Percentiles rank a stretch among this genome's conserved stretches.
Evolutionary conservation across 2,888 invertebrate species (phyloP).

Genomic region (Phyto melanocephala): DNA sequence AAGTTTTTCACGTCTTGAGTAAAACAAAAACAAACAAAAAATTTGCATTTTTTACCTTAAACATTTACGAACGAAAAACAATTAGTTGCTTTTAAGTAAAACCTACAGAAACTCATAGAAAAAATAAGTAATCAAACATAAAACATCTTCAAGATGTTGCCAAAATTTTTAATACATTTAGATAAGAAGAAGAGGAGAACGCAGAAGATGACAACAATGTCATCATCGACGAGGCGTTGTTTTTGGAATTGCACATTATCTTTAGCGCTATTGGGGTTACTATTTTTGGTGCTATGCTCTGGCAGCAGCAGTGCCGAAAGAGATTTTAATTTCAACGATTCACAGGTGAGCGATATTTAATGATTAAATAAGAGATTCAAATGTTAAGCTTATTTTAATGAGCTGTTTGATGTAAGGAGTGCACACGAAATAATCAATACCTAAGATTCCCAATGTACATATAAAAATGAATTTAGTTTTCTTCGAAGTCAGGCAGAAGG

Average conservation of each 20-base stretch:
- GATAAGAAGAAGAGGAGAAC: conserved; percentile 24
- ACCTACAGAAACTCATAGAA: neutral
- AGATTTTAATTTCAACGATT: conserved; percentile 78
- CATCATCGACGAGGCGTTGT: conserved; percentile 15
- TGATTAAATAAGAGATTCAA: too few species aligned
- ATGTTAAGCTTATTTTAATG: too few species aligned
- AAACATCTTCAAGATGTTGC: conserved; percentile 60
- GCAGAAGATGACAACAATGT: neutral
- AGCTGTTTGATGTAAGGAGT: too few species aligned
- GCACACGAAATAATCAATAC: too few species aligned
- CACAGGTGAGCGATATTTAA: conserved; percentile 72
- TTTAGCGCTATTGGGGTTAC: conserved; percentile 50
- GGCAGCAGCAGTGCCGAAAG: conserved; percentile 70
- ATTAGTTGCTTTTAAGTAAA: conserved; percentile 36
- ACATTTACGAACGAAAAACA: conserved; percentile 40
- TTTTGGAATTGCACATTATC: conserved; percentile 47
- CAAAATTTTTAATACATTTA: conserved; percentile 54
- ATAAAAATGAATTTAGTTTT: too few species aligned
- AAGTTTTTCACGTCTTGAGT: conserved; percentile 12
- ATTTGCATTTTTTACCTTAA: conserved; percentile 8
- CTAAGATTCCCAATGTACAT: too few species aligned
- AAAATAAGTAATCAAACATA: neutral
- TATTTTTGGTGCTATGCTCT: conserved; percentile 53
- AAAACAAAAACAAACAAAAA: conserved; percentile 10
- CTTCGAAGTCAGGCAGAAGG: too few species aligned